Base-by-base conservation (phyloP, 1,140 invertebrate species). In the Physella acuta region DNA sequence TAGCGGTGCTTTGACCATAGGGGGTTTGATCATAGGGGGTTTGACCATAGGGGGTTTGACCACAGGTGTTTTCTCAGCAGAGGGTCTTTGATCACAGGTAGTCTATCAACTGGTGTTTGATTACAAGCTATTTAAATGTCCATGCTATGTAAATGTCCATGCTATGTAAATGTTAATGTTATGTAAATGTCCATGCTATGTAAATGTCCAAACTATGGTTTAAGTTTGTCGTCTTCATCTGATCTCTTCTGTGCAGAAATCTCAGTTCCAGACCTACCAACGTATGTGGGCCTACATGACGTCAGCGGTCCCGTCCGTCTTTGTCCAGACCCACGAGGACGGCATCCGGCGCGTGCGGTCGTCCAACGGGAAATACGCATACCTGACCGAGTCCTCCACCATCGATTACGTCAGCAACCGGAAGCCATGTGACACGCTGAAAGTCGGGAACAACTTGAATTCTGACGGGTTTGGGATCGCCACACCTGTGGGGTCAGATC, bases 281-380 rank as follows among this genome's bases (percentile, higher is more conserved):
- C 91, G 93, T 81, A 98, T 98, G 95, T 97, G 94, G 94, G 92
- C 95, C 76, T 97, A 93, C 78, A 97, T 97, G 95, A 73, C 68
- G 2, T 76, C 79, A 5, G 73, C 75, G 0, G 76, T 79, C 16
- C 81, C 80, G 1, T 61, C 60, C 3, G 82, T 82, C 8, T 83
- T 83, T 63, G 81, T 80, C 0, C 68, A 79, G 11, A 71, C 55
- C 3, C 74, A 75, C 16, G 68, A 79, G 16, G 82, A 83, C 28
- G 83, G 82, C 11, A 77, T 85, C 28, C 66, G 71, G 20, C 60
- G 77, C 28, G 82, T 85, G 4, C 70, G 78, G 49, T 72, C 77
- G 4, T 79, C 78, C 0, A 83, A 80, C 86, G 94, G 89, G 59
- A 97, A 97, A 83, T 98, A 95, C 84, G 95, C 95, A 26, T 90